Evolutionary conservation across 2,888 invertebrate genomes (phyloP).

Genomic region (Lacanobia wlatinum): DNA sequence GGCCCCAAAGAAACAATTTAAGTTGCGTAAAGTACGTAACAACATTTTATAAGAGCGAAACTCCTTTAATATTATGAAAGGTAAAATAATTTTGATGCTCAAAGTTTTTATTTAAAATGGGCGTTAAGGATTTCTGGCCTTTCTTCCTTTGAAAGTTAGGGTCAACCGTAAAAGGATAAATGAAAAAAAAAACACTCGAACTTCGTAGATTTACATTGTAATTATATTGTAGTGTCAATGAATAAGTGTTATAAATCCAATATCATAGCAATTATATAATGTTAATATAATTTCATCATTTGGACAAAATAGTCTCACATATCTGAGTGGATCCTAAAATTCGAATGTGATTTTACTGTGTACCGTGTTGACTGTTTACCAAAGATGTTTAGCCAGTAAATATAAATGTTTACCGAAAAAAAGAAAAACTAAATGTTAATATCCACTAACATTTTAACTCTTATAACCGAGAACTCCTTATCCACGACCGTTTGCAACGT

Average conservation of each 20-base stretch:
- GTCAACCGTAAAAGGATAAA: conserved; percentile 1
- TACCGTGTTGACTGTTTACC: conserved; percentile 26
- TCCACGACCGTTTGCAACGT: neutral
- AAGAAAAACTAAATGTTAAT: conserved; percentile 3
- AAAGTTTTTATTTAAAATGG: conserved; percentile 33
- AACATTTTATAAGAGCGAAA: conserved; percentile 35
- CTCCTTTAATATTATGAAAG: conserved; percentile 15
- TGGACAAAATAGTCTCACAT: conserved; percentile 34
- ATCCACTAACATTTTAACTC: neutral
- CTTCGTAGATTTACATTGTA: conserved; percentile 33
- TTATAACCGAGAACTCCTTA: neutral
- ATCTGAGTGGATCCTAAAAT: conserved; percentile 34
- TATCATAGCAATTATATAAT: conserved; percentile 38
- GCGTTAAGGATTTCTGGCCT: conserved; percentile 26
- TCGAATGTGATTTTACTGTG: conserved; percentile 32
- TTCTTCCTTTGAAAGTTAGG: conserved; percentile 9
- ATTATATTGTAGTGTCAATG: conserved; percentile 43
- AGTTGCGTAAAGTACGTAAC: conserved; percentile 31
- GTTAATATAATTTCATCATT: conserved; percentile 23
- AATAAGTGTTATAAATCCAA: conserved; percentile 54
- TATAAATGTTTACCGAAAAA: conserved; percentile 7
- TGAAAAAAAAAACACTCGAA: conserved; percentile 5
- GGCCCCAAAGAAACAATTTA: conserved; percentile 30
- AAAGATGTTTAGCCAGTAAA: conserved; percentile 45
- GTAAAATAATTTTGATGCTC: conserved; percentile 22